These are phyloP conservation scores for Ptilonorhynchus violaceus DNA, from an alignment of 2,113 vertebrate species.

Conservation along the genomic window DNA sequence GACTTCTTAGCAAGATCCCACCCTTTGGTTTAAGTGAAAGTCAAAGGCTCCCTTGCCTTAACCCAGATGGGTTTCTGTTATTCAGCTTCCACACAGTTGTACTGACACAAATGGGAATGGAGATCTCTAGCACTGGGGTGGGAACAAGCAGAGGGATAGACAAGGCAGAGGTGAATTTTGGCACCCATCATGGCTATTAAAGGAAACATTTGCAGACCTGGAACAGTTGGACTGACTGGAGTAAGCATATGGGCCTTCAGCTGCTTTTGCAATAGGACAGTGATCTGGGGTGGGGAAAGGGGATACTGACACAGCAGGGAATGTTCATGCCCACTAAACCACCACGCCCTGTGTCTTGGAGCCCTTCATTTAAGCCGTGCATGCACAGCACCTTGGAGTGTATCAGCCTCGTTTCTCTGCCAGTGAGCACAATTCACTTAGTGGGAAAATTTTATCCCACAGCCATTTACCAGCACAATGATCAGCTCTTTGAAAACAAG, in stretches of 20 bases:
- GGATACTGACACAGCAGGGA: not conserved
- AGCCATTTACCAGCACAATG: not conserved
- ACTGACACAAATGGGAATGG: not conserved
- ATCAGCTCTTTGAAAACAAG: not conserved
- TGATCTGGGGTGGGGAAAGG: not conserved
- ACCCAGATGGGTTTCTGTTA: not conserved
- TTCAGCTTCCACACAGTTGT: not conserved
- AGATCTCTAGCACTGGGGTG: not conserved
- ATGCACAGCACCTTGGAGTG: not conserved
- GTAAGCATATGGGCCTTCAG: not conserved
- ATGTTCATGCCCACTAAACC: not conserved
- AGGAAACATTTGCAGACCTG: not conserved
- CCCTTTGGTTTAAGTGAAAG: not conserved
- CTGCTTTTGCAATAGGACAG: not conserved
- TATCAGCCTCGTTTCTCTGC: not conserved
- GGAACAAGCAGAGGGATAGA: not conserved
- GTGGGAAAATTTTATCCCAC: not conserved
- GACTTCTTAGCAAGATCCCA: not conserved
- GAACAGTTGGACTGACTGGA: not conserved
- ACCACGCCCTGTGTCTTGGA: not conserved
- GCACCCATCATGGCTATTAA: not conserved
- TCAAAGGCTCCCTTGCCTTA: not conserved
- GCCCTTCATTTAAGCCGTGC: rapidly evolving
- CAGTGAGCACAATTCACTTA: not conserved
- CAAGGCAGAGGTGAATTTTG: not conserved